Evolutionary conservation across 2,113 vertebrate species (phyloP).

Genomic region (Geothlypis trichas): DNA sequence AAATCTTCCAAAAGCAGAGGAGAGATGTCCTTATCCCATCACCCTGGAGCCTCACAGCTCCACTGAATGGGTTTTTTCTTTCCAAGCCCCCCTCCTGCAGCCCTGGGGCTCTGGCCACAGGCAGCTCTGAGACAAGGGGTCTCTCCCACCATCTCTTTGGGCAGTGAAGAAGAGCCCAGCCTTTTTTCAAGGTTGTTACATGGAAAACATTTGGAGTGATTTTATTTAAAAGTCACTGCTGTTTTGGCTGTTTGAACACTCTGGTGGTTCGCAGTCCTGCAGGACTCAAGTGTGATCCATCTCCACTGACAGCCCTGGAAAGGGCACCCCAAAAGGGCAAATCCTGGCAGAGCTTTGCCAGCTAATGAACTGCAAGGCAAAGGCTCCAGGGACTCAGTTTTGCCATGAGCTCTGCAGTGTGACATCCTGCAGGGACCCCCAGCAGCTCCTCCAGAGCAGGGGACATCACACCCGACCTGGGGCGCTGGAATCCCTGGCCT

Average conservation of each 20-base stretch:
- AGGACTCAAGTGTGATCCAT: accelerated
- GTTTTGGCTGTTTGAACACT: neutral
- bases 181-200: neutral
- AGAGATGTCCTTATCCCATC: neutral
- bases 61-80: neutral
- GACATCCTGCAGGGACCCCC: neutral
- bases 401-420: accelerated
- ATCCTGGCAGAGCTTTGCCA: neutral
- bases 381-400: neutral
- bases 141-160: neutral
- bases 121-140: neutral
- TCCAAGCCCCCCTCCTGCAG: neutral
- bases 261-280: neutral
- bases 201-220: accelerated
- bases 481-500: neutral
- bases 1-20: neutral
- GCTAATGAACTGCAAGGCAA: neutral
- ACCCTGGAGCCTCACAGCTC: neutral
- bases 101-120: accelerated
- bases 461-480: neutral
- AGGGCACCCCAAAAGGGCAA: neutral
- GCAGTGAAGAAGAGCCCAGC: neutral
- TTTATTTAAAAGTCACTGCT: neutral
- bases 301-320: neutral
- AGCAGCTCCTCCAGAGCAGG: neutral